Percentiles rank a stretch among this genome's conserved stretches.
Evolutionary conservation across 2,888 invertebrate genomes (phyloP).

Genomic region (Apamea monoglypha): DNA sequence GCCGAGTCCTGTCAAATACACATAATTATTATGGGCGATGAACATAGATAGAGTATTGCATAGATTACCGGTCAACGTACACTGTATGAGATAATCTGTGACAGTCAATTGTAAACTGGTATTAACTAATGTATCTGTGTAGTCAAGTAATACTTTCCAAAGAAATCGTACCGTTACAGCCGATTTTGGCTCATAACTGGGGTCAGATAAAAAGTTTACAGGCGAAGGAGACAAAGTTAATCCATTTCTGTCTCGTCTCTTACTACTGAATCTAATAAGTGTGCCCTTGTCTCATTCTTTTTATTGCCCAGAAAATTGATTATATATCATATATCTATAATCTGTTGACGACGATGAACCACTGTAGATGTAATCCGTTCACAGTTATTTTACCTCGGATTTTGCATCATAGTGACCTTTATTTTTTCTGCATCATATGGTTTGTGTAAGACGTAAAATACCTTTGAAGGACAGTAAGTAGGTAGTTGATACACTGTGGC

Average conservation of each 20-base stretch:
- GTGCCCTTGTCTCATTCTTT: not conserved
- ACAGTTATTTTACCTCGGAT: no score
- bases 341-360: not conserved
- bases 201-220: not conserved
- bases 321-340: no score
- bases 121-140: no score
- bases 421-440: not conserved
- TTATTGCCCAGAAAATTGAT: not conserved
- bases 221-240: not conserved
- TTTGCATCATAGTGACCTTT: not conserved
- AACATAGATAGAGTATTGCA: not conserved
- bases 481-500: slow-evolving; percentile 14
- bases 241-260: not conserved
- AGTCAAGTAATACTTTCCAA: not conserved
- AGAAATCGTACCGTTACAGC: not conserved
- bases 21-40: no score
- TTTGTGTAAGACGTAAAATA: not conserved
- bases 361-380: not conserved
- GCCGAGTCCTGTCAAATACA: not conserved
- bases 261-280: no score
- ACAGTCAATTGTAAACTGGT: not conserved
- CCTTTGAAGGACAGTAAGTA: not conserved
- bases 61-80: not conserved
- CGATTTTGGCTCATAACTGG: not conserved
- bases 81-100: no score